These are phyloP conservation scores for Nomada goodeniana DNA, from an alignment of 2,888 invertebrate genomes.

Conservation along the genomic window DNA sequence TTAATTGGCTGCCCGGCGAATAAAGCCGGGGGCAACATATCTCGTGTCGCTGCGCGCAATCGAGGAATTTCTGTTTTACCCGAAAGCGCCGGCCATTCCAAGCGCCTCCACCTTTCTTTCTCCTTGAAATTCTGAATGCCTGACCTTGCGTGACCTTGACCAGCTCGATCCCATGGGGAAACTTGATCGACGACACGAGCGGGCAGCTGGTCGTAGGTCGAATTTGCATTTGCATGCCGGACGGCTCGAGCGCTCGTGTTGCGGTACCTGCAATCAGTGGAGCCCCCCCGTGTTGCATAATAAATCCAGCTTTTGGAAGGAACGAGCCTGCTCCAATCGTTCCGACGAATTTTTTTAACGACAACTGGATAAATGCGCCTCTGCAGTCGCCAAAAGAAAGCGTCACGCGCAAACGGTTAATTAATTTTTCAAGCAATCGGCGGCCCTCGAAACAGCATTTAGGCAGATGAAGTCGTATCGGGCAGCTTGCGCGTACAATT, in stretches of 20 bases:
- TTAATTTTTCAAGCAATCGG: too few species aligned
- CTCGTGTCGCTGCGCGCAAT: neutral
- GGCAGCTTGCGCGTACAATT: too few species aligned
- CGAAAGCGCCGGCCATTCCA: neutral
- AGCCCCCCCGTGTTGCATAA: neutral
- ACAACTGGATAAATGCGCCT: too few species aligned
- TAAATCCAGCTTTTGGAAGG: conserved; percentile 1
- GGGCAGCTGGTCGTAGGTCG: conserved; percentile 36
- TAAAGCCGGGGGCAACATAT: conserved; percentile 13
- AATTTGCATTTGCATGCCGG: conserved; percentile 37
- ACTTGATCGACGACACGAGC: conserved; percentile 15
- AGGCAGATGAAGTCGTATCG: too few species aligned
- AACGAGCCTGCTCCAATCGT: neutral
- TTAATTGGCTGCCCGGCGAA: neutral
- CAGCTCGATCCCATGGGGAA: conserved; percentile 1
- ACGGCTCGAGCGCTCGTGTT: neutral
- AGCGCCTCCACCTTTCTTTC: neutral
- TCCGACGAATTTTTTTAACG: neutral
- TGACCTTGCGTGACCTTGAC: conserved; percentile 70
- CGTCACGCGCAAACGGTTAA: too few species aligned
- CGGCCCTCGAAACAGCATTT: too few species aligned
- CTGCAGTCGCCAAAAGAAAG: too few species aligned
- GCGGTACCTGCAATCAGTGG: neutral
- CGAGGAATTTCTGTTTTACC: neutral
- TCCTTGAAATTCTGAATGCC: conserved; percentile 54